Conservation (phyloP, 2,113 vertebrate species). For the Leucopsar rothschildi region DNA sequence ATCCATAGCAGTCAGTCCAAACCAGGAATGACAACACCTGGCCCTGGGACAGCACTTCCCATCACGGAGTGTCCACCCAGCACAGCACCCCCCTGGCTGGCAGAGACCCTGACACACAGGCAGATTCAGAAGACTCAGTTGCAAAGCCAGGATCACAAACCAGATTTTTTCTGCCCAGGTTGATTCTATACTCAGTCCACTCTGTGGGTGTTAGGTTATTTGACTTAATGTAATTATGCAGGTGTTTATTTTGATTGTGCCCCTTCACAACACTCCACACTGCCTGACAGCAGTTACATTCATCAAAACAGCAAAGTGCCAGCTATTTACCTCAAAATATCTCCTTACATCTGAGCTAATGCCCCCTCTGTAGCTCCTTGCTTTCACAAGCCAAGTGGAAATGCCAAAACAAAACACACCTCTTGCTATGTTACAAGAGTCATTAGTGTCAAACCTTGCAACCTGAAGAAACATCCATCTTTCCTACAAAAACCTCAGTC, state of each 20-base stretch:
- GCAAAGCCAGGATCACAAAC: background rate
- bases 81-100: background rate
- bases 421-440: background rate
- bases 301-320: background rate
- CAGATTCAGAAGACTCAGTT: background rate
- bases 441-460: background rate
- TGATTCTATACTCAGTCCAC: background rate
- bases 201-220: background rate
- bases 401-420: background rate
- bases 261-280: background rate
- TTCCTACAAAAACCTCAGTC: background rate
- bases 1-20: background rate
- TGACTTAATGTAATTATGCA: background rate
- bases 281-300: background rate
- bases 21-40: background rate
- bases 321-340: background rate
- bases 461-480: background rate
- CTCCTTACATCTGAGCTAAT: background rate
- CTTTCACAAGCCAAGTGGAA: background rate
- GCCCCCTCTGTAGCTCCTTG: background rate
- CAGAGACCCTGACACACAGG: background rate
- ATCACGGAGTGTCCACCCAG: background rate
- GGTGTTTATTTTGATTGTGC: conserved; percentile 25
- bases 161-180: background rate
- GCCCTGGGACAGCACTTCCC: background rate